phyloP scores from a whole-genome alignment of 2,888 invertebrate genomes.

The Amphipyra berbera region DNA sequence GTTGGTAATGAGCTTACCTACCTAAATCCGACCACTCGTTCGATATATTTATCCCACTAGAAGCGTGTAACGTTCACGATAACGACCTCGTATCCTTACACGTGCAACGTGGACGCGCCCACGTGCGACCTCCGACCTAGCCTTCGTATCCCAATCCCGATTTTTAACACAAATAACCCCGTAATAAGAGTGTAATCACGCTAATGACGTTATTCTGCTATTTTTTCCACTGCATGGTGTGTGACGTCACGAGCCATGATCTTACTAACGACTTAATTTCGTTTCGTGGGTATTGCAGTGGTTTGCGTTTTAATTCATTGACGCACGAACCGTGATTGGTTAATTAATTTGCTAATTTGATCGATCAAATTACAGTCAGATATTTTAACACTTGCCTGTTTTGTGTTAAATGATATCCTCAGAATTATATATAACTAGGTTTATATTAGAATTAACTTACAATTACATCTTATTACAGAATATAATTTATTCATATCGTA shows the following conservation, averaged over 20 bases:
- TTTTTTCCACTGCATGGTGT: constrained; percentile 42
- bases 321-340: constrained; percentile 26
- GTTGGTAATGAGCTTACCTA: constrained; percentile 25
- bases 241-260: constrained; percentile 32
- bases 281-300: constrained; percentile 29
- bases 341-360: not conserved
- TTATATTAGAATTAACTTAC: no score
- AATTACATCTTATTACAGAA: no score
- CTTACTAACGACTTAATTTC: constrained; percentile 12
- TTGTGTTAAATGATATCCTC: no score
- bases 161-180: constrained; percentile 38
- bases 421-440: no score
- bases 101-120: constrained; percentile 46
- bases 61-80: constrained; percentile 41
- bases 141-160: constrained; percentile 29
- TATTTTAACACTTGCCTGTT: not conserved
- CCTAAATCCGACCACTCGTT: constrained; percentile 5
- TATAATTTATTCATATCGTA: not conserved
- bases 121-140: constrained; percentile 48
- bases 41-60: constrained; percentile 21
- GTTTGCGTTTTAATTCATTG: constrained; percentile 22
- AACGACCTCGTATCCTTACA: constrained; percentile 49
- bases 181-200: constrained; percentile 45
- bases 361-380: not conserved
- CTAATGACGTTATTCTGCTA: constrained; percentile 52